Conservation (phyloP, 2,888 invertebrate genomes). For the Clivina fossor region DNA sequence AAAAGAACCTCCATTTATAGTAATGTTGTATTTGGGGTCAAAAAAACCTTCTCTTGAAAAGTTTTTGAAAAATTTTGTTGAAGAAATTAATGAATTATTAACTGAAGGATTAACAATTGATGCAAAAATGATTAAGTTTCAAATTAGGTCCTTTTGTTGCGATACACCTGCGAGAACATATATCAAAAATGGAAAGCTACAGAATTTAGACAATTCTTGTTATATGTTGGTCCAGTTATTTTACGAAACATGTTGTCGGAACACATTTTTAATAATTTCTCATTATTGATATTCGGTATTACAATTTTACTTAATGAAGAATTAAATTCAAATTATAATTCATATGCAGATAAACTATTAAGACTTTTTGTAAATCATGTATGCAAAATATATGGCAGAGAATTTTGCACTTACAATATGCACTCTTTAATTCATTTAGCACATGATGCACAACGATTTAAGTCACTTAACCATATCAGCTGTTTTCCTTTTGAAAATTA, state of each 20-base stretch:
- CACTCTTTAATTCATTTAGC: slow-evolving; percentile 29
- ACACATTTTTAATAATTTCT: slow-evolving; percentile 32
- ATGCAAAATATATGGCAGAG: slow-evolving; percentile 29
- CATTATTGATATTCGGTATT: slow-evolving; percentile 27
- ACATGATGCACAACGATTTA: slow-evolving; percentile 16
- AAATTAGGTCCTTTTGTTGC: too few relatives aligned
- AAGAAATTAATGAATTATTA: too few relatives aligned
- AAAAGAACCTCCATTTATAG: too few relatives aligned
- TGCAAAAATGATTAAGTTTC: too few relatives aligned
- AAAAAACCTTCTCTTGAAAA: too few relatives aligned
- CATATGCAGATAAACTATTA: slow-evolving; percentile 5
- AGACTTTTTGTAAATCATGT: slow-evolving; percentile 29
- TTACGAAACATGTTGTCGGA: slow-evolving; percentile 17
- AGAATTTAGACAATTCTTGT: slow-evolving; percentile 34
- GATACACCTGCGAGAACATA: slow-evolving; percentile 39
- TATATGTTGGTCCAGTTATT: slow-evolving; percentile 30
- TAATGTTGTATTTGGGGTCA: too few relatives aligned
- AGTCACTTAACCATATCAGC: background rate
- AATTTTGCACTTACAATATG: slow-evolving; percentile 35
- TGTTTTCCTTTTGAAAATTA: background rate
- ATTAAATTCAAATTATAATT: background rate
- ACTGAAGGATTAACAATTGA: too few relatives aligned
- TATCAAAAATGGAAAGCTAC: slow-evolving; percentile 38
- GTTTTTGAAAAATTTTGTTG: too few relatives aligned
- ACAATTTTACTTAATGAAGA: slow-evolving; percentile 16